Conservation (phyloP, 2,888 invertebrate species). For the Archips xylosteana region DNA sequence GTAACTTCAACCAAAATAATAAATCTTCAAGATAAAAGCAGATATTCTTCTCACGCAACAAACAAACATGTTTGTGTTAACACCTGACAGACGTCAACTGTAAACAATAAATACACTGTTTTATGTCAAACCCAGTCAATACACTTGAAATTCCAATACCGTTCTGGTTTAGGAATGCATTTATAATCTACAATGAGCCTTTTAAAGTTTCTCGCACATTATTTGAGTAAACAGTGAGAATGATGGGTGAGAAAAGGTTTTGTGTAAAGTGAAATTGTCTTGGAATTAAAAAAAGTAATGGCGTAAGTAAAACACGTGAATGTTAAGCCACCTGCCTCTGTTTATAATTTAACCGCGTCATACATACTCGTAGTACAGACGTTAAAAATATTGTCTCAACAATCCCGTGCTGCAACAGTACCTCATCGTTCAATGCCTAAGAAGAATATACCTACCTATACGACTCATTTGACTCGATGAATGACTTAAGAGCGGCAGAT, state of each 20-base stretch:
- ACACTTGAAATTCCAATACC: constrained; percentile 29
- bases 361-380: no score
- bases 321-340: no score
- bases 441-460: no score
- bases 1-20: not conserved
- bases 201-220: constrained; percentile 27
- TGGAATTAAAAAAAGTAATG: not conserved
- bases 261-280: constrained; percentile 24
- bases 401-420: no score
- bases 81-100: constrained; percentile 12
- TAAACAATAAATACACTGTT: constrained; percentile 36
- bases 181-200: constrained; percentile 26
- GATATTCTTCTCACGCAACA: constrained; percentile 26
- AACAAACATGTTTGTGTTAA: constrained; percentile 12
- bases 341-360: no score
- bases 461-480: no score
- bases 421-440: not conserved
- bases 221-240: constrained; percentile 32
- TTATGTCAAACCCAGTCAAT: constrained; percentile 25
- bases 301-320: no score
- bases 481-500: no score
- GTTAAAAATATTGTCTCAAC: no score
- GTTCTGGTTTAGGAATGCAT: constrained; percentile 32
- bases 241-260: constrained; percentile 32
- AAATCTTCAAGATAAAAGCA: constrained; percentile 1